Conservation (phyloP, 1,140 invertebrate genomes). For the Leptinotarsa defecta region DNA sequence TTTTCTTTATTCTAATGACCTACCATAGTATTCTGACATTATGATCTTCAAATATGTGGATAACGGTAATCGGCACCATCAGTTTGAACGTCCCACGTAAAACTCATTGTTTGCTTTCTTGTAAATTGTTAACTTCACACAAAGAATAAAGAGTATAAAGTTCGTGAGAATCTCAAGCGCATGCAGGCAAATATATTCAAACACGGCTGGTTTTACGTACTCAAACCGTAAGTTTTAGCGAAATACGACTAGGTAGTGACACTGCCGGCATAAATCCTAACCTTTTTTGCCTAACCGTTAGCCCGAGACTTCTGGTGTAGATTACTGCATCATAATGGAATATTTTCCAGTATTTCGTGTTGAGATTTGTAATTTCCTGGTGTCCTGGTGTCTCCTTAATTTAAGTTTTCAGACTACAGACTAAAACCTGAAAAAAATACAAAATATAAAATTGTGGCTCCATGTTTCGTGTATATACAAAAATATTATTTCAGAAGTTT, state of each 20-base stretch:
- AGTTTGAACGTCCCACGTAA: conserved; percentile 3
- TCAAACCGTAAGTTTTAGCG: background rate
- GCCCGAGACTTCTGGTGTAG: background rate
- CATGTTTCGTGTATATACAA: no score
- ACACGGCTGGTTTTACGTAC: conserved; percentile 5
- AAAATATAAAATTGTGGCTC: no score
- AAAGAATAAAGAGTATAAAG: conserved; percentile 4
- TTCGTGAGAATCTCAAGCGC: background rate
- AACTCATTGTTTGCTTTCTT: conserved; percentile 1
- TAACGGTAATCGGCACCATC: background rate
- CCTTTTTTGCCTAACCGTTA: background rate
- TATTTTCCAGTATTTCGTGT: no score
- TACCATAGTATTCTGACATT: no score
- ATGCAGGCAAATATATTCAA: conserved; percentile 8
- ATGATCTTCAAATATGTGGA: background rate
- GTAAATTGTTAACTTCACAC: conserved; percentile 1
- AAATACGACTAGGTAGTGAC: conserved; percentile 8
- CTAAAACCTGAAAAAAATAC: no score
- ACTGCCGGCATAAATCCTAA: conserved; percentile 2
- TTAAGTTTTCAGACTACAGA: no score
- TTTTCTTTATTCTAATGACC: no score
- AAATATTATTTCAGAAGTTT: no score
- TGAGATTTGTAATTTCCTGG: no score
- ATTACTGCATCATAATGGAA: background rate
- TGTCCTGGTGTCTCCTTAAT: no score